Base-by-base conservation (phyloP, 2,797 vertebrate genomes). In the Nothura maculosa region DNA sequence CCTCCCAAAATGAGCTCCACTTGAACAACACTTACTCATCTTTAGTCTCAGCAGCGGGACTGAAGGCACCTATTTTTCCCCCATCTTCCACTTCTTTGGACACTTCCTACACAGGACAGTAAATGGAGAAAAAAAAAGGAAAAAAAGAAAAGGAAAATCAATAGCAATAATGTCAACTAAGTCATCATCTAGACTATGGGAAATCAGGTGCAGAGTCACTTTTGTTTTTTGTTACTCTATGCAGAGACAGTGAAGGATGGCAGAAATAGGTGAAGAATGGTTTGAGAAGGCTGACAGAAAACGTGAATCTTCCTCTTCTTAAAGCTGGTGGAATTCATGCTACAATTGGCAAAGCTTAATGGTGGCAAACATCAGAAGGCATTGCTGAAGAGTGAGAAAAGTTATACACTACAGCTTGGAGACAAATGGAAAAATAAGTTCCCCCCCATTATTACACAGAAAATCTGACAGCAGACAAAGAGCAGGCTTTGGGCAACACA, bases 391-490 rank as follows among this genome's bases (percentile, higher is more conserved):
- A 82, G 64, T 60, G 58, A 80, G 91, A 81, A 91, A 80, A 91
- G 12, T 78, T 58, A 38, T 45, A 67, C 42, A 36, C 48, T 36
- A 54, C 40, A 36, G 52, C 70, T 80, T 84, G 45, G 61, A 85
- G 87, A 87, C 61, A 43, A 89, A 92, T 30, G 61, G 68, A 80
- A 67, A 87, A 95, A 61, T 72, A 63, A 82, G 48, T 78, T 78
- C 30, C 47, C 12, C 8, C 20, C 48, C 42, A 63, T 38, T 14
- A 0, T 0, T 9, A 67, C n/a, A 21, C 0, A 69, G 57, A 80
- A 81, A 94, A 63, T n/a, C 72, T 89, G 79, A 92, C 84, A 87
- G 86, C 48, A 94, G 79, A 93, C 32, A 70, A 93, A 91, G 82
- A 92, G 25, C 87, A 94, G 89, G n/a, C 81, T 94, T 76, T 32